A percentile compares a stretch with the other conserved stretches of the same genome.
Evolutionary conservation across 2,113 vertebrate genomes (phyloP).

Genomic region (Brienomyrus brachyistius): DNA sequence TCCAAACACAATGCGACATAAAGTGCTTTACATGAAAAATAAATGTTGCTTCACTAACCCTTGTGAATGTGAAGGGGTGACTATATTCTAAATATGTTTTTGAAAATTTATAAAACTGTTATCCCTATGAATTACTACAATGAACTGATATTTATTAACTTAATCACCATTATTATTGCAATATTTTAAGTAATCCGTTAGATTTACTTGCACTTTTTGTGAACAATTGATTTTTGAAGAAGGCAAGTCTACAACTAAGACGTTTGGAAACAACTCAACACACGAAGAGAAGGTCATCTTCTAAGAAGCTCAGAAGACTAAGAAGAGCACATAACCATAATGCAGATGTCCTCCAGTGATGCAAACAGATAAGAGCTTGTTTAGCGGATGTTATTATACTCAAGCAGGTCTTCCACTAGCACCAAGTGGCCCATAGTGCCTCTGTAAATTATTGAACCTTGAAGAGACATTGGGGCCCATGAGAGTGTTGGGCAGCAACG

Average conservation of each 20-base stretch:
- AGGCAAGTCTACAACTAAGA: not conserved
- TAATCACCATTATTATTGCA: not conserved
- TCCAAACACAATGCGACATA: too few relatives aligned
- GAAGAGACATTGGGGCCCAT: slow-evolving; percentile 42
- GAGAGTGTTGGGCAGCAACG: slow-evolving; percentile 44
- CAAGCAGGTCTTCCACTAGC: not conserved
- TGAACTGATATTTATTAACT: not conserved
- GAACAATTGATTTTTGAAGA: not conserved
- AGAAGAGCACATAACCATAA: not conserved
- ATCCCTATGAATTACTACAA: not conserved
- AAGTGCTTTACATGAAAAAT: too few relatives aligned
- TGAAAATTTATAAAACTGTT: not conserved
- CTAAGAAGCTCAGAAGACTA: not conserved
- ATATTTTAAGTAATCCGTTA: not conserved
- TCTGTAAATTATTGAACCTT: slow-evolving; percentile 33
- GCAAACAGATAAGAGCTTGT: not conserved
- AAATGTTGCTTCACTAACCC: not conserved
- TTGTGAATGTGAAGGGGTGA: not conserved
- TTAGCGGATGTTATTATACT: not conserved
- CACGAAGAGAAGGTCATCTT: not conserved
- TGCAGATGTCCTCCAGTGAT: not conserved
- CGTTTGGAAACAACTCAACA: not conserved
- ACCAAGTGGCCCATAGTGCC: slow-evolving; percentile 23
- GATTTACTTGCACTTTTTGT: not conserved
- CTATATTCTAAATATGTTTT: not conserved